These are phyloP conservation scores for Notospermus geniculatus DNA, from an alignment of 1,140 invertebrate genomes.

Conservation along the genomic window DNA sequence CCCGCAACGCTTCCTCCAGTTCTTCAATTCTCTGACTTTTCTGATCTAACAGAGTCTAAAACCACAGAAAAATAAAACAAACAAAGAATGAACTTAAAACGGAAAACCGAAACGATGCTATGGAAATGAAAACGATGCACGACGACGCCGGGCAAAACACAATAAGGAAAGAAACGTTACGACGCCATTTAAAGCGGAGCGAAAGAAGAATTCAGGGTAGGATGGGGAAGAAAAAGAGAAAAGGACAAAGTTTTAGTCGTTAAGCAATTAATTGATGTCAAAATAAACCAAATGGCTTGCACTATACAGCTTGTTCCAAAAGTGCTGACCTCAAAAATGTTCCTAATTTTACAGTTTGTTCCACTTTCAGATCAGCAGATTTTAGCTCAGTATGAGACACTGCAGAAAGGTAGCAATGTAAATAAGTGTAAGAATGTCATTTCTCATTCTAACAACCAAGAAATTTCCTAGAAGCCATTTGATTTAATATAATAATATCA, in stretches of 20 bases:
- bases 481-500: no score
- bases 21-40: conserved; percentile 65
- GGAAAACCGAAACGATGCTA: conserved; percentile 17
- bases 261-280: no score
- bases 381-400: no score
- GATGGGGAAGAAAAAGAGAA: conserved; percentile 1
- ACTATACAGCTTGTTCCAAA: no score
- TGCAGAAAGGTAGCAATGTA: no score
- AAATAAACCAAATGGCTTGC: no score
- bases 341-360: no score
- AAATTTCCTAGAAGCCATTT: no score
- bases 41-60: conserved; percentile 35
- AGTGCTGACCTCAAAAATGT: no score
- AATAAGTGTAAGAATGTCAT: no score
- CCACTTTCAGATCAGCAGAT: no score
- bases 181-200: not conserved
- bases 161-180: conserved; percentile 2
- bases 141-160: not conserved
- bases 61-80: conserved; percentile 13
- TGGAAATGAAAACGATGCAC: not conserved
- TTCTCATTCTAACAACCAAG: no score
- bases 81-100: conserved; percentile 17
- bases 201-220: not conserved
- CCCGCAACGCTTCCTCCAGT: conserved; percentile 72
- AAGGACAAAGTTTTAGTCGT: conserved; percentile 3